These are phyloP conservation scores for Zoanthus sansibaricus DNA, from an alignment of 92 coral and sea anemone species.

Conservation along the genomic window DNA sequence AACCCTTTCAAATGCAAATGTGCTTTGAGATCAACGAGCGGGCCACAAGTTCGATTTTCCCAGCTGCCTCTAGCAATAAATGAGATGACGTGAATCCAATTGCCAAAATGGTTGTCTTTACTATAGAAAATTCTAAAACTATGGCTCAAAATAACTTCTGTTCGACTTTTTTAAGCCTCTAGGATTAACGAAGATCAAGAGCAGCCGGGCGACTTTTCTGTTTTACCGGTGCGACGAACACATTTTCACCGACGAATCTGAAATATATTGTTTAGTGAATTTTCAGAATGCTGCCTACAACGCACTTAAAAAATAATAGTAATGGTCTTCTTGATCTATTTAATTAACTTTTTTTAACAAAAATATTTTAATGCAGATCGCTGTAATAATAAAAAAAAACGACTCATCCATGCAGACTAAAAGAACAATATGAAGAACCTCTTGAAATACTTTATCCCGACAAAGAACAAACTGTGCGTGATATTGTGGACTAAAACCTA, in stretches of 20 bases:
- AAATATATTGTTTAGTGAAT: background rate
- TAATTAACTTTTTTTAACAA: too few relatives aligned
- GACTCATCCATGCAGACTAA: background rate
- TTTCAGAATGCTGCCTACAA: background rate
- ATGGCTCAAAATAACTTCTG: background rate
- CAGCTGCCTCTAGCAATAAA: conserved; percentile 38
- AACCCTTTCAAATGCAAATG: conserved; percentile 74
- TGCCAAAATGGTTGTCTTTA: background rate
- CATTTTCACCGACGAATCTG: background rate
- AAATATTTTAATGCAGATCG: too few relatives aligned
- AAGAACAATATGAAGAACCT: background rate
- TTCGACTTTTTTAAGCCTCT: background rate
- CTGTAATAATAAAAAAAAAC: background rate
- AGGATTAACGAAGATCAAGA: background rate
- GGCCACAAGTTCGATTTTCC: background rate
- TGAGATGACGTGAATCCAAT: conserved; percentile 15
- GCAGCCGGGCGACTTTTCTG: background rate
- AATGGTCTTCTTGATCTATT: too few relatives aligned
- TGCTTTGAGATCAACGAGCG: conserved; percentile 27
- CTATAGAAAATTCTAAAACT: background rate
- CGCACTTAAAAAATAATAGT: too few relatives aligned
- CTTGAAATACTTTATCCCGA: background rate
- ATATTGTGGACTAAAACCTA: conserved; percentile 17
- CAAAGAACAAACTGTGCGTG: background rate
- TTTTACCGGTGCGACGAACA: background rate